Base-by-base conservation (phyloP, 2,797 vertebrate genomes). In the Macrochelys suwanniensis region DNA sequence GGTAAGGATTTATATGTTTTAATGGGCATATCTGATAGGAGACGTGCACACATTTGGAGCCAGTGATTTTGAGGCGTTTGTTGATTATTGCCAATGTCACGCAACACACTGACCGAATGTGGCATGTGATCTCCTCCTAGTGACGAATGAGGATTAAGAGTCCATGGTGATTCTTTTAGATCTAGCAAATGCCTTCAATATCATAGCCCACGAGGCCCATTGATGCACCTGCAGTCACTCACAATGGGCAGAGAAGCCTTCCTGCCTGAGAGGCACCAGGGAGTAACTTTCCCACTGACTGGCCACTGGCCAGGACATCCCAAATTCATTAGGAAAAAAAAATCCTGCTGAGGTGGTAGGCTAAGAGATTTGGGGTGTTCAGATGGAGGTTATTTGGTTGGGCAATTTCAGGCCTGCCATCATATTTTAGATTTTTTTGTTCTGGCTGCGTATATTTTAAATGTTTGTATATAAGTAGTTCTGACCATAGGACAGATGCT, bases 11-110 rank as follows among this genome's bases (percentile, higher is more conserved):
- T 90, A 88, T 82, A 71, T 6, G 7, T 84, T 92, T 51, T 85
- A 92, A 82, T 23, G 82, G n/a, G 74, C 68, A 3, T 85, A 85
- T 49, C 95, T 90, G 94, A 87, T 87, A 87, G 28, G 15, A 33
- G 68, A 77, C 53, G 85, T 25, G 92, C 93, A 80, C 45, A 49
- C 50, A 5, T 82, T 59, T 91, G 92, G 59, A 95, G 86, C 42
- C 90, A 74, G 65, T 1, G 50, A 74, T 80, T 74, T 23, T 74
- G 42, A 74, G 19, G 89, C 74, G 87, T 82, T 88, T 84, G 88
- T 92, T 91, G 68, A 53, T 86, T 57, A 59, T 5, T 95, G 26
- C 25, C 83, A 78, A 87, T 53, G 86, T 50, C 86, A 84, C 5
- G 9, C 68, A 74, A 23, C 11, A 25, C 88, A 31, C 88, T 76